phyloP scores from a whole-genome alignment of 1,140 invertebrate genomes.

The Orussus abietinus region DNA sequence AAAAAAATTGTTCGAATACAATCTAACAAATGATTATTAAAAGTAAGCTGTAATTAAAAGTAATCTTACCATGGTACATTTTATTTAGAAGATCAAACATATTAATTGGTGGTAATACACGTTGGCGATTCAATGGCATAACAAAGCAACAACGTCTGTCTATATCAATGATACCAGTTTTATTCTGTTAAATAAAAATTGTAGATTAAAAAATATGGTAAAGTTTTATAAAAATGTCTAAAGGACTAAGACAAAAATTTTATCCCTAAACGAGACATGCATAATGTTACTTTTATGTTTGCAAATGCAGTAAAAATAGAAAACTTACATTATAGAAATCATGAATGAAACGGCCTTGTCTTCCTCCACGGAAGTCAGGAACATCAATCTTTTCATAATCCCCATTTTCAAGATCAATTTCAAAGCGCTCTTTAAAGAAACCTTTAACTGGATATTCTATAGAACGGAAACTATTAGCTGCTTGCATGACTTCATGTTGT shows the following conservation, averaged over 20 bases:
- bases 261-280: background rate
- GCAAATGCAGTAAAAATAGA: constrained; percentile 3
- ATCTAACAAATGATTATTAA: constrained; percentile 10
- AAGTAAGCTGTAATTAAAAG: background rate
- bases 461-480: constrained; percentile 22
- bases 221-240: background rate
- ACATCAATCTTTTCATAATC: constrained; percentile 75
- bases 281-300: background rate
- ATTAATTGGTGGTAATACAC: constrained; percentile 72
- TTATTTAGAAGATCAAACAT: constrained; percentile 77
- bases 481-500: constrained; percentile 35
- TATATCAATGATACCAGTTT: constrained; percentile 82
- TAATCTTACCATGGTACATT: constrained; percentile 64
- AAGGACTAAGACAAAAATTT: constrained; percentile 2
- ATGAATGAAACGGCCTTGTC: constrained; percentile 79
- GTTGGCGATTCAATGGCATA: constrained; percentile 77
- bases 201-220: background rate
- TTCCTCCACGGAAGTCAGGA: constrained; percentile 73
- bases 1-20: constrained; percentile 1
- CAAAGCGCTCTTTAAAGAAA: constrained; percentile 73
- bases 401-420: constrained; percentile 66
- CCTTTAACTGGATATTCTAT: constrained; percentile 29
- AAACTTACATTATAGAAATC: constrained; percentile 73
- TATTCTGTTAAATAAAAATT: constrained; percentile 55
- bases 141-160: constrained; percentile 77